Base-by-base conservation (phyloP, 1,140 invertebrate species). In the Apocrypta bakeri region DNA sequence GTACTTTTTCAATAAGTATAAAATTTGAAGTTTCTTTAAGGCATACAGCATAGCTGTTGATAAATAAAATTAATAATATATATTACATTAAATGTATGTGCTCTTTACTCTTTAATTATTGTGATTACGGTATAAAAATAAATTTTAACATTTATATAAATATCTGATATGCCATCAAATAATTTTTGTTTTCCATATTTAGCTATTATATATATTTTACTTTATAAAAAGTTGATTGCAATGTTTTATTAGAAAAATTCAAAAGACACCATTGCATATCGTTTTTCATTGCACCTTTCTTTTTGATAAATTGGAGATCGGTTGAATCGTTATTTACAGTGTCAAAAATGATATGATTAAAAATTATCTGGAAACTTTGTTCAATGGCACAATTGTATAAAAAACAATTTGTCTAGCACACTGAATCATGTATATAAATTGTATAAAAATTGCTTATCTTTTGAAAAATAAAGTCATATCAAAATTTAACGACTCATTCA, bases 401-500 rank as follows among this genome's bases (percentile, higher is more conserved):
- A 64, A 73, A 61, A 73, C 31, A 27, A 42, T n/a, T 74, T 81
- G 37, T 68, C 27, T 33, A 42, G 37, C n/a, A 69, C 31, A 42
- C 25, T 69, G 7, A 63, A 82, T 66, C 63, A 66, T 66, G 31
- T 25, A 79, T 77, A 29, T 73, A 74, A 83, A 71, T 77, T 73
- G 11, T 76, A 37, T 76, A 71, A 75, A 83, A 83, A 83, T 71
- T 80, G 64, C 61, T 80, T 74, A 24, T 72, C 14, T 74, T 78
- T 72, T 69, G 21, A 76, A 79, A 73, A 78, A 75, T 73, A 73
- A 37, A 48, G 37, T 37, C 63, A 71, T 74, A 71, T 56, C 11
- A 83, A 48, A 82, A 77, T 79, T 17, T 40, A 76, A 73, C 31
- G 25, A 68, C 68, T 89, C 91, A 95, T 86, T 95, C 95, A 92